Evolutionary conservation across 2,797 vertebrate genomes (phyloP), one percentile per base, ranked within the genome.

Genomic region (Ispidina picta): DNA sequence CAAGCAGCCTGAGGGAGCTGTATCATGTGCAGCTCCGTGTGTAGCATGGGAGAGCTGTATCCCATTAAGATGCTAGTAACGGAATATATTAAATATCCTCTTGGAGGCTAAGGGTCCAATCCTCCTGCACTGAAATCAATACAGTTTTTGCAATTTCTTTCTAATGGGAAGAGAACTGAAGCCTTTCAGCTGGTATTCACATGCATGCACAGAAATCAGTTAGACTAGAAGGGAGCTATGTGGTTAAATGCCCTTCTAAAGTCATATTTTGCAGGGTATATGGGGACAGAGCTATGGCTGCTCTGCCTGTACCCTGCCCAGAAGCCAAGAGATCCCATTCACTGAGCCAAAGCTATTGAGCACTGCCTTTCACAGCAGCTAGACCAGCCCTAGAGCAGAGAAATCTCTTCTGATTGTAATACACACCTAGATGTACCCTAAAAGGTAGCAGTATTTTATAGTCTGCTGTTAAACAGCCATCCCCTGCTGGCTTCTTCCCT

Each of bases 41-140:
- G 88, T 86, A 91, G 83, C 89, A 71, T 4, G 49, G 71, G 71
- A 86, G 82, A 80, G 88, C 91, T 93, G 94, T 93, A 92, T 93
- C 86, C 75, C 72, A 93, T 94, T 95, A 95, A 83, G 91, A 94
- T 84, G 83, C 91, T 86, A 55, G 88, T 62, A 92, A 94, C 3
- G 1, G 86, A 96, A 91, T 94, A 85, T 82, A 94, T 91, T 95
- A 91, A 88, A 86, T 85, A 91, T 72, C 86, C 72, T 93, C 88
- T 91, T 48, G 43, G 75, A 96, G 65, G 35, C 65, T 82, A 72
- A 79, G 62, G 59, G 63, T 74, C 74, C 83, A 48, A 80, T 81
- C 59, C 72, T 79, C 31, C 76, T 83, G 51, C 69, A 49, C 39
- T 69, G 79, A 89, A 95, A 92, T 95, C 84, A 94, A 94, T 90